Base-by-base conservation (phyloP, 1,140 invertebrate genomes). In the Pachyrhynchus sulphureomaculatus region DNA sequence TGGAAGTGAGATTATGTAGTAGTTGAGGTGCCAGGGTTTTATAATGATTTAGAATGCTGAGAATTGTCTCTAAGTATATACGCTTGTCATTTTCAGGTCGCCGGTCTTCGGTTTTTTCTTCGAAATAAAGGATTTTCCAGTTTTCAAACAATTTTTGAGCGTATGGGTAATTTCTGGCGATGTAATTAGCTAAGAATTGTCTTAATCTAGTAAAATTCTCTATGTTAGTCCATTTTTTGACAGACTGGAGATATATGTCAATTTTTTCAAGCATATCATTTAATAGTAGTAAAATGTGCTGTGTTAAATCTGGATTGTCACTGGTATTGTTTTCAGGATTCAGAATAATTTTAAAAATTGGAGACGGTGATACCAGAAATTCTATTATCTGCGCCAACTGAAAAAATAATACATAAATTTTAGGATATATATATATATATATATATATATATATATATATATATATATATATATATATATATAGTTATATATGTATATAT, bases 31-130 rank as follows among this genome's bases (percentile, higher is more conserved):
- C 76, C 37, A 81, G 70, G 17, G 80, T 76, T 69, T 78, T 79
- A 65, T 85, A 85, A 2, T 76, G 61, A 29, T 83, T 66, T 41
- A 87, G 66, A 33, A 86, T 69, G 65, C 84, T 79, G 39, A 86
- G 68, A 36, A 86, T 76, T 23, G 69, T 64, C 36, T 78, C 62
- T 15, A 86, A 70, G 72, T 26, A 82, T 29, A 18, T 48, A 41
- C 24, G 24, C 32, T 18, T 41, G 20, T 32, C 48, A 54, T 17
- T 34, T 36, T 44, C 15, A 34, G 15, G 18, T 48, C 18, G 41
- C 3, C 26, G 18, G 5, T 34, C 13, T 20, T 44, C 12, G 17
- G 45, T 20, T 15, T 17, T 4, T n/a, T 33, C 26, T 10, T 15
- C 32, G 6, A 29, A n/a, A 26, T n/a, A 18, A 29, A 5, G 1